Percentiles rank a stretch among this genome's conserved stretches.
Evolutionary conservation across 2,797 vertebrate species (phyloP).

Genomic region (Anguilla marmorata): DNA sequence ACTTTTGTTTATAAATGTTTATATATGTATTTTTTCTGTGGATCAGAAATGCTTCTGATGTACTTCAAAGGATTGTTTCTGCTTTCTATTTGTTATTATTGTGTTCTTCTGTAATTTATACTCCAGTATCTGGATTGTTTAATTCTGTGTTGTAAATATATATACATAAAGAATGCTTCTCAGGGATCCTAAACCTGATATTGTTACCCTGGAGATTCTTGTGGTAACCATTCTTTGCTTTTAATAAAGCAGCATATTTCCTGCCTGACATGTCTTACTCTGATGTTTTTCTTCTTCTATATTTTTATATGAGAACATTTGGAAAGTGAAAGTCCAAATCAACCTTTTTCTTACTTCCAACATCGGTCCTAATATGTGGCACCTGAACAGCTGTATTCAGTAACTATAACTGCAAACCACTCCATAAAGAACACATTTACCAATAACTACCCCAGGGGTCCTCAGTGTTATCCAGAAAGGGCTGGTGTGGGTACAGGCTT

Average conservation of each 20-base stretch:
- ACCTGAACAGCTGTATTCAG: not conserved
- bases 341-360: not conserved
- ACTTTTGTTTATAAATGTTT: constrained; percentile 68
- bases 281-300: constrained; percentile 25
- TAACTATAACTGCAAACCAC: not conserved
- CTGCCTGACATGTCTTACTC: constrained; percentile 67
- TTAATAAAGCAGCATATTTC: constrained; percentile 90
- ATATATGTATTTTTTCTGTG: constrained; percentile 72
- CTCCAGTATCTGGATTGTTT: constrained; percentile 87
- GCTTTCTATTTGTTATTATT: constrained; percentile 65
- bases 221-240: constrained; percentile 73
- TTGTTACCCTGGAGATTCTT: constrained; percentile 73
- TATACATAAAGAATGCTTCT: constrained; percentile 67
- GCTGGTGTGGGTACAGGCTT: no score
- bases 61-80: constrained; percentile 61
- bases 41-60: constrained; percentile 76
- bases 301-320: not conserved
- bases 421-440: not conserved
- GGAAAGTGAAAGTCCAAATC: not conserved
- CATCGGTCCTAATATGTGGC: not conserved
- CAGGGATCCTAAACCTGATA: constrained; percentile 86
- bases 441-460: not conserved
- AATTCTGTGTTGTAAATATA: constrained; percentile 53
- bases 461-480: no score
- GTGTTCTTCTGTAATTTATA: constrained; percentile 77